Conservation (phyloP, 2,113 vertebrate genomes). For the Marmota flaviventris region DNA sequence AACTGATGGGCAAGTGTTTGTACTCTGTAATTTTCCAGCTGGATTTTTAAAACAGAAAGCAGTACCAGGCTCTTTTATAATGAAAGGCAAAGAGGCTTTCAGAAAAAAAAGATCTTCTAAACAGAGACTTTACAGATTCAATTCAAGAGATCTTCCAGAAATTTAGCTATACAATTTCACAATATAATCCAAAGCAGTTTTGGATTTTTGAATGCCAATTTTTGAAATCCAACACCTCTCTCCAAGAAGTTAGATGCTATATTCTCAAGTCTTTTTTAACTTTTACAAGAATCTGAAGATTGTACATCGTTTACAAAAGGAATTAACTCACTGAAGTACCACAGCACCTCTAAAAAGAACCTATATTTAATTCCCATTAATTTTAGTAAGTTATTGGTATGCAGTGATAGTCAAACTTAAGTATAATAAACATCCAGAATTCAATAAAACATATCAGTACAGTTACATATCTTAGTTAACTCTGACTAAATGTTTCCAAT, state of each 20-base stretch:
- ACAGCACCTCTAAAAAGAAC: conserved; percentile 18
- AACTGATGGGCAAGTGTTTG: conserved; percentile 57
- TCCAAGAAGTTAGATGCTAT: conserved; percentile 29
- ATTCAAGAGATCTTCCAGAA: conserved; percentile 65
- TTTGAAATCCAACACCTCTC: conserved; percentile 44
- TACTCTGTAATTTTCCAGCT: conserved; percentile 75
- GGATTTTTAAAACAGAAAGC: conserved; percentile 78
- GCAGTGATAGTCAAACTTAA: conserved; percentile 21
- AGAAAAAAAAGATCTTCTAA: conserved; percentile 64
- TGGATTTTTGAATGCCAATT: neutral
- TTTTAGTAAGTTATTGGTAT: conserved; percentile 33
- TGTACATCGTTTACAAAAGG: neutral
- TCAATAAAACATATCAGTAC: conserved; percentile 3
- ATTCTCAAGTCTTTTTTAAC: conserved; percentile 61
- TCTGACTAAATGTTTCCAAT: neutral
- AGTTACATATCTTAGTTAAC: conserved; percentile 33
- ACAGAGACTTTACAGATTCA: conserved; percentile 82
- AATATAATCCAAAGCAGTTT: conserved; percentile 44
- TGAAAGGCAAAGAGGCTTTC: conserved; percentile 80
- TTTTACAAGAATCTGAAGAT: conserved; percentile 29
- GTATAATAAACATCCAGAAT: neutral
- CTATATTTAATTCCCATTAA: conserved; percentile 45
- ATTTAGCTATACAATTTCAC: conserved; percentile 71
- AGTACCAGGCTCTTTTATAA: conserved; percentile 86
- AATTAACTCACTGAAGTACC: neutral